Base-by-base conservation (phyloP, 1,140 invertebrate species). In the Dermatophagoides farinae region DNA sequence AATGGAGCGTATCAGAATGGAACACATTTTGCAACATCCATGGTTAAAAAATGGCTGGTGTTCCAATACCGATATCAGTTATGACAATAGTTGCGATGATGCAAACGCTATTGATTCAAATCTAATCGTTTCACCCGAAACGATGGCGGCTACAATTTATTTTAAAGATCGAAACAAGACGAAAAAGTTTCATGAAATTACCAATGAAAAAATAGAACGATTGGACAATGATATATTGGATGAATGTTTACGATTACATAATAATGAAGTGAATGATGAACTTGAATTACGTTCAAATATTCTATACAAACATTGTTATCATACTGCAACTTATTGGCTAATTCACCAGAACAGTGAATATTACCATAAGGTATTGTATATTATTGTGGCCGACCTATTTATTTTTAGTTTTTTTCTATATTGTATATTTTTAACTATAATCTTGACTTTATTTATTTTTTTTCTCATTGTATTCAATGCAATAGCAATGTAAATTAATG, bases 1-100 rank as follows among this genome's bases (percentile, higher is more conserved):
- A 12, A 77, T 77, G 59, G 77, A 78, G 49, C 74, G 87, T 64
- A 82, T 88, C 37, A 81, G 78, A 1, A 78, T 89, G 39, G 72
- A 76, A 25, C 74, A 85, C 61, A 68, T 90, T 1, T 71, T 86
- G 44, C 68, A 69, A 57, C 84, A 90, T 72, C 78, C 80, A 8
- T 90, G 86, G 87, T 65, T 90, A 20, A n/a, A 25, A 18, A 2
- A 43, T 18, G 41, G 47, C 14, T 20, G 20, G 20, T 50, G 1
- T 14, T 4, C 2, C 5, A 43, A 4, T 4, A 43, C 5, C 20
- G 47, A 12, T 18, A 50, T 20, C 6, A 14, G 18, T 4, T 18
- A 50, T 25, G 47, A 23, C 14, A 22, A 14, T 10, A 25, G 16
- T 18, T 8, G 9, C 20, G 46, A 18, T 11, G 10, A 49, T 41